Evolutionary conservation across 2,888 invertebrate genomes (phyloP).

Genomic region (Ceriagrion tenellum): DNA sequence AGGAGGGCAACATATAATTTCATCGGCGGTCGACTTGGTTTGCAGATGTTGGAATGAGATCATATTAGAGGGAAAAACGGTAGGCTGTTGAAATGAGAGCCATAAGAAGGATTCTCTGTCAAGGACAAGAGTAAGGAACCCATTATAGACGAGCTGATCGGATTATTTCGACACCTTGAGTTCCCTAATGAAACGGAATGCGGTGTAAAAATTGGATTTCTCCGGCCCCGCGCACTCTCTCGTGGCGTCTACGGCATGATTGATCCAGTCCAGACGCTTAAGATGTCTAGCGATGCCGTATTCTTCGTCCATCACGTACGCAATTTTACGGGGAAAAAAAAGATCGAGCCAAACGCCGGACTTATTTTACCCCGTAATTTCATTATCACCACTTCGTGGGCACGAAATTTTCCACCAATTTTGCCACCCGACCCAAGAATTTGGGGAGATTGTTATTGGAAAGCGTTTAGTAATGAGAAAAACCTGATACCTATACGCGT

Average conservation of each 20-base stretch:
- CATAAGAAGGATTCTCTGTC: not conserved
- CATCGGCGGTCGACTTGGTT: conserved; percentile 3
- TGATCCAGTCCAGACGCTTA: not conserved
- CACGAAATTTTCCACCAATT: not conserved
- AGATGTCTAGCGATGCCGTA: not conserved
- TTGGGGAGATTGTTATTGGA: not conserved
- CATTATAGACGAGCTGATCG: not conserved
- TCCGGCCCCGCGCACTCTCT: not conserved
- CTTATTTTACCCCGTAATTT: not conserved
- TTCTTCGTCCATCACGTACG: not conserved
- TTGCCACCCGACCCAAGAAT: not conserved
- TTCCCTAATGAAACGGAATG: conserved; percentile 3
- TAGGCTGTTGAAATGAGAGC: not conserved
- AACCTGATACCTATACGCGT: not conserved
- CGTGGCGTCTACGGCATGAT: not conserved
- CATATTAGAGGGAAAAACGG: not conserved
- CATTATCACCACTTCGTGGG: not conserved
- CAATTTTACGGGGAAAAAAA: not conserved
- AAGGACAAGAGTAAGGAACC: not conserved
- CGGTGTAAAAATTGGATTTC: conserved; percentile 14
- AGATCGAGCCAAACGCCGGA: not conserved
- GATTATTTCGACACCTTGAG: conserved; percentile 5
- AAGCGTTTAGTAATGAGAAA: not conserved
- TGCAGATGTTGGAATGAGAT: conserved; percentile 36
- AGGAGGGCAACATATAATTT: not conserved